Evolutionary conservation across 2,797 vertebrate genomes (phyloP).

Genomic region (Apogon hyalosoma): DNA sequence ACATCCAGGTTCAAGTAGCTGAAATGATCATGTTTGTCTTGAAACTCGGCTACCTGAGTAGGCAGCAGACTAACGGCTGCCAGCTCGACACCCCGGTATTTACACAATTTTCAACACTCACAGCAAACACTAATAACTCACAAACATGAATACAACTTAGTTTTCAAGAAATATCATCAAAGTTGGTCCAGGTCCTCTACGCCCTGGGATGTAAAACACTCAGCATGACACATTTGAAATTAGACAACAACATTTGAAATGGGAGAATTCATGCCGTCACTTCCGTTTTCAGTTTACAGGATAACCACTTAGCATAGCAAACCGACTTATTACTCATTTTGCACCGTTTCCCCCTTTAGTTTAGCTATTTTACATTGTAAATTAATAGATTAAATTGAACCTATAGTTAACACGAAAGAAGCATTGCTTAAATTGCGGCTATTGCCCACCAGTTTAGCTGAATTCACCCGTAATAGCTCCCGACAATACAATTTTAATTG

Average conservation of each 20-base stretch:
- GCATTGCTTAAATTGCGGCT: neutral
- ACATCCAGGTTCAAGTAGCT: too few species aligned
- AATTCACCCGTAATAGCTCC: too few species aligned
- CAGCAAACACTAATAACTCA: too few species aligned
- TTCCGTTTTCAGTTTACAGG: constrained; percentile 38
- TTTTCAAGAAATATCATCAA: too few species aligned
- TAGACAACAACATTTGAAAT: neutral
- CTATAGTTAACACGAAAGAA: accelerated
- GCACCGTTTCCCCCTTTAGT: accelerated
- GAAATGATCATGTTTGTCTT: too few species aligned
- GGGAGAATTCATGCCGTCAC: neutral
- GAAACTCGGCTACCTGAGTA: too few species aligned
- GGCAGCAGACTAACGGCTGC: too few species aligned
- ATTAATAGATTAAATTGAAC: neutral
- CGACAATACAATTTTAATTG: too few species aligned
- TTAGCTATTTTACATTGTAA: too few species aligned
- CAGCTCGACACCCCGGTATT: too few species aligned
- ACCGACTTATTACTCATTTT: neutral
- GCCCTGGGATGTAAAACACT: neutral
- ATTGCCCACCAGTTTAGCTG: accelerated
- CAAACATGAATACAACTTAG: neutral
- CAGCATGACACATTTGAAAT: constrained; percentile 27
- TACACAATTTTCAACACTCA: too few species aligned
- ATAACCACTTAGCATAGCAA: neutral
- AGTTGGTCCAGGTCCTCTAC: too few species aligned